phyloP scores from a whole-genome alignment of 2,888 invertebrate species.

The Macroteleia sp. region DNA sequence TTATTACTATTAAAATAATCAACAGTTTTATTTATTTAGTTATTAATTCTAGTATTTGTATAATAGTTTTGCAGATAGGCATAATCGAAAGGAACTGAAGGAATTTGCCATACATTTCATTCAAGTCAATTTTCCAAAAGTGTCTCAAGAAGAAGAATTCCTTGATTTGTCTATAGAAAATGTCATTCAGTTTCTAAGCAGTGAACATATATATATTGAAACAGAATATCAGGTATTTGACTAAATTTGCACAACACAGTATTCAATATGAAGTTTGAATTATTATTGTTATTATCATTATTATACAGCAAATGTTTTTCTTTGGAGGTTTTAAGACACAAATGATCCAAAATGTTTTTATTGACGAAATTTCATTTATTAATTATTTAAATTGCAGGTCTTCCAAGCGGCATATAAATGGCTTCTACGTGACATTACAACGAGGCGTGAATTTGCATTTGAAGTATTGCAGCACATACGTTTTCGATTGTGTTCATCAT shows the following conservation, averaged over 20 bases:
- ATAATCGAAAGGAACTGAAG: slow-evolving; percentile 91
- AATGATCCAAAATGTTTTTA: too few relatives aligned
- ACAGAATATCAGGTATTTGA: slow-evolving; percentile 91
- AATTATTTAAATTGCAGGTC: slow-evolving; percentile 85
- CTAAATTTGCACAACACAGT: not conserved
- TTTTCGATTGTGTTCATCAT: slow-evolving; percentile 92
- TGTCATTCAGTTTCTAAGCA: slow-evolving; percentile 90
- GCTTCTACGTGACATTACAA: slow-evolving; percentile 92
- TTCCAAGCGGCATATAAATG: slow-evolving; percentile 94
- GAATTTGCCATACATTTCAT: slow-evolving; percentile 92
- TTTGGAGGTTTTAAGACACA: too few relatives aligned
- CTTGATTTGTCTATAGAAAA: slow-evolving; percentile 91
- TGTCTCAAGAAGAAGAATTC: slow-evolving; percentile 93
- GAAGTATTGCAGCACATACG: slow-evolving; percentile 93
- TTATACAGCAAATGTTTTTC: too few relatives aligned
- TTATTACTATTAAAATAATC: too few relatives aligned
- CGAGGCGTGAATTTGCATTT: slow-evolving; percentile 92
- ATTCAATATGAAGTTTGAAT: too few relatives aligned
- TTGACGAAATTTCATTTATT: too few relatives aligned
- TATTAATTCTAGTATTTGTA: not conserved
- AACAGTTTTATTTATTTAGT: too few relatives aligned
- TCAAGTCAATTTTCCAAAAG: slow-evolving; percentile 92
- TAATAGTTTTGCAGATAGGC: slow-evolving; percentile 93
- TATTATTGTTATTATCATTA: too few relatives aligned
- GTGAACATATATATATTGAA: slow-evolving; percentile 94